Evolutionary conservation across 1,140 invertebrate genomes (phyloP).

Genomic region (Anadara kagoshimensis): DNA sequence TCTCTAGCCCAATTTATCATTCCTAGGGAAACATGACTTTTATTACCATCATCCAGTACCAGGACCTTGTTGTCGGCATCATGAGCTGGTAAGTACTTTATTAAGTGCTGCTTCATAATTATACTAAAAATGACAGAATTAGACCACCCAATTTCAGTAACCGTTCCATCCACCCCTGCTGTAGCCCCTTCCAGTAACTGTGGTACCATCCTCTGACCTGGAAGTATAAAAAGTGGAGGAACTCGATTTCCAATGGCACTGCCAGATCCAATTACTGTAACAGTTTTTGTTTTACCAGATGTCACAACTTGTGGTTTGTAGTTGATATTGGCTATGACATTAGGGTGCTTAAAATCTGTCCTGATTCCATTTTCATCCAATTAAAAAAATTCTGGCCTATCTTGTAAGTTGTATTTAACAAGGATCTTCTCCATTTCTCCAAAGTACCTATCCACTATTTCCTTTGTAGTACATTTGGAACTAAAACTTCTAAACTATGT

Average conservation of each 20-base stretch:
- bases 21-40: background rate
- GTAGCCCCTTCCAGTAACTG: constrained; percentile 22
- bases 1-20: constrained; percentile 2
- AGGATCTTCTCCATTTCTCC: constrained; percentile 9
- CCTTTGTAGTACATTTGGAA: constrained; percentile 17
- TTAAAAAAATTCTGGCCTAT: too few relatives aligned
- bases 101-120: constrained; percentile 11
- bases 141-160: too few relatives aligned
- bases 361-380: constrained; percentile 32
- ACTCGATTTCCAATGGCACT: constrained; percentile 35
- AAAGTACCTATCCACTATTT: constrained; percentile 18
- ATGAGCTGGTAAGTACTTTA: constrained; percentile 21
- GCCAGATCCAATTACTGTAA: constrained; percentile 52
- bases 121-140: constrained; percentile 21
- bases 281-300: constrained; percentile 22
- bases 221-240: constrained; percentile 39
- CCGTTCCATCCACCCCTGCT: too few relatives aligned
- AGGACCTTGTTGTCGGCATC: too few relatives aligned
- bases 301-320: constrained; percentile 8
- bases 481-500: constrained; percentile 2
- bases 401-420: constrained; percentile 44
- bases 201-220: constrained; percentile 16
- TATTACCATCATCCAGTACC: constrained; percentile 10
- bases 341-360: constrained; percentile 33
- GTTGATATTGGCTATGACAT: constrained; percentile 7